Base-by-base conservation (phyloP, 1,140 invertebrate genomes). In the Brachionus manjavacas region DNA sequence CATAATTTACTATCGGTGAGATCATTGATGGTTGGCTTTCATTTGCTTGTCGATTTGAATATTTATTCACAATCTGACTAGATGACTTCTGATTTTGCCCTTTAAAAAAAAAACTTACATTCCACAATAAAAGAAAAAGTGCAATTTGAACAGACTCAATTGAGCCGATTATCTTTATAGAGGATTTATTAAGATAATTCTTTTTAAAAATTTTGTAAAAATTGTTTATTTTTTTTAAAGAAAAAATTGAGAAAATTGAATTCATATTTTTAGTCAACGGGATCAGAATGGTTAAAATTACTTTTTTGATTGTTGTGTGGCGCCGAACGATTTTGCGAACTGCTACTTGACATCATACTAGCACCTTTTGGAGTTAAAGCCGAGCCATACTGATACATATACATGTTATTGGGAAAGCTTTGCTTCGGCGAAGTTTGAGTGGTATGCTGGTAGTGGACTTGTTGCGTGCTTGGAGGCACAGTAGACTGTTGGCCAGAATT, bases 31-130 rank as follows among this genome's bases (percentile, higher is more conserved):
- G 66, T 68, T 68, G 66, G 31, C 31, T 68, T 68, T 68, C 66
- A 31, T 68, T 68, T 68, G 66, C 25, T 68, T 68, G 66, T 12
- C 66, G 66, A 68, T 39, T 68, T 31, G 66, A 31, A 68, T 68
- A 68, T 31, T 68, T 68, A 68, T 68, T 68, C 31, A 68, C 31
- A 68, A 39, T 68, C 31, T 68, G 66, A 68, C 66, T 68, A 68
- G 66, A 39, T 68, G 25, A 39, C 66, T 68, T 68, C 31, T 31
- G 25, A 68, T 68, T 68, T 68, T 68, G 66, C 31, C 66, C 66
- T 68, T 68, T 31, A 39, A 68, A 68, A 68, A 31, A 35, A 66
- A 66, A 35, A 68, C 66, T 68, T 31, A 68, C 9, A 20, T 20
- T 60, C 20, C n/a, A 60, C 9, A 60, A 23, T 2, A n/a, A n/a